phyloP scores from a whole-genome alignment of 2,888 invertebrate species.

The Icerya purchasi region DNA sequence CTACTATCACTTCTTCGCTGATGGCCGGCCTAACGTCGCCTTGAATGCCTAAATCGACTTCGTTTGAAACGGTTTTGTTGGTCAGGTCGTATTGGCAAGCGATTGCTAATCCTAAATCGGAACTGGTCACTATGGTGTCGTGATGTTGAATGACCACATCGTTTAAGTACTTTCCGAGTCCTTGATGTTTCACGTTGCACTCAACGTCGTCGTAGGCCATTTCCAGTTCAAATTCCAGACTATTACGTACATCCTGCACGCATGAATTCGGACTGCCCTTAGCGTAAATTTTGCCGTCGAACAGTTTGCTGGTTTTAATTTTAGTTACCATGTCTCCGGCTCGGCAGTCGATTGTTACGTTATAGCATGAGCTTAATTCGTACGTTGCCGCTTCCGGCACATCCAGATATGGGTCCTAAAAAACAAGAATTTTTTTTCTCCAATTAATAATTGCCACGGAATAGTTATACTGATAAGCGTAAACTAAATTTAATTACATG shows the following conservation, averaged over 20 bases:
- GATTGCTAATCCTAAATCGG: conserved; percentile 77
- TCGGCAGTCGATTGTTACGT: conserved; percentile 79
- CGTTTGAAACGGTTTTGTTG: conserved; percentile 82
- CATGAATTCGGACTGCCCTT: conserved; percentile 86
- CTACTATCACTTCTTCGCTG: conserved; percentile 63
- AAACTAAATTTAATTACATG: too few species aligned
- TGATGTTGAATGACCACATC: conserved; percentile 90
- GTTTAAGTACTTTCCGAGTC: conserved; percentile 65
- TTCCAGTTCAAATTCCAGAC: conserved; percentile 71
- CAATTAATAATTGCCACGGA: too few species aligned
- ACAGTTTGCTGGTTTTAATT: conserved; percentile 75
- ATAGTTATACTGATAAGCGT: too few species aligned
- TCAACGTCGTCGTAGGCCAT: conserved; percentile 84
- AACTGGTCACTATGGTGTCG: conserved; percentile 83
- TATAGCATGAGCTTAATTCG: conserved; percentile 81
- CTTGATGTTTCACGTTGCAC: conserved; percentile 77
- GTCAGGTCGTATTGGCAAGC: conserved; percentile 86
- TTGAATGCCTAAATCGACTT: conserved; percentile 69
- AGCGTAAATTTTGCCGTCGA: conserved; percentile 85
- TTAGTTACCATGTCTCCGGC: conserved; percentile 81
- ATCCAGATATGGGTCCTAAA: conserved; percentile 64
- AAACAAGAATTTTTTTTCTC: too few species aligned
- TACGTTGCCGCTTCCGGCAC: conserved; percentile 80
- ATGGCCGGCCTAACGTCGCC: conserved; percentile 70
- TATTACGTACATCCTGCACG: conserved; percentile 66